Base-by-base conservation (phyloP, 2,888 invertebrate genomes). In the Mythimna vitellina region DNA sequence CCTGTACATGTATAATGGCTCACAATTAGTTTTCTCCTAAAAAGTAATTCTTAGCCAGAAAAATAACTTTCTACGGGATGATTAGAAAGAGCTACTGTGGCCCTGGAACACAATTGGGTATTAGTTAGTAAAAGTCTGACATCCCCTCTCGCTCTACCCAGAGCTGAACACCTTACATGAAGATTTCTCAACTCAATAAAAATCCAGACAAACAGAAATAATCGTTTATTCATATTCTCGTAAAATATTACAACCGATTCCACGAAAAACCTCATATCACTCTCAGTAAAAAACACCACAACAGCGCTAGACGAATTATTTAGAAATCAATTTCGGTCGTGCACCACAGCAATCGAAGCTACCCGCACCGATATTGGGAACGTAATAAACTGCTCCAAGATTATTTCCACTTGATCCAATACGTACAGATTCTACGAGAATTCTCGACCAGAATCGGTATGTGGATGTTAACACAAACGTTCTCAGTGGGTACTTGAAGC, bases 351-450 rank as follows among this genome's bases (percentile, higher is more conserved):
- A 88, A 89, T 91, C 86, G 89, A 87, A 86, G 85, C 80, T 82
- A 84, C 83, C 76, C 83, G 74, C 84, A 83, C 84, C 89, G 88
- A 90, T 94, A 93, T 93, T 93, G 92, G 90, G 88, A 92, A 91
- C 90, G 90, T 92, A 93, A 93, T 93, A 93, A 93, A 92, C 92
- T 88, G 88, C 87, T 90, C 81, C 83, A 87, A 87, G 89, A 91
- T 92, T 91, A 92, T 90, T 93, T 93, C 89, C 92, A 91, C 91
- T 92, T 86, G 87, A 90, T 86, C 88, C 91, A 88, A 89, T 91
- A 92, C 88, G 86, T 84, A 84, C 73, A 79, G 72, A 79, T 81
- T 84, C 79, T 80, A 70, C 75, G 73, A 73, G 79, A 73, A 78
- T 84, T 82, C 74, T 73, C 78, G 65, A 66, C 70, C 70, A 71